phyloP scores from a whole-genome alignment of 1,140 invertebrate genomes.

The Drosophila ohnishii region DNA sequence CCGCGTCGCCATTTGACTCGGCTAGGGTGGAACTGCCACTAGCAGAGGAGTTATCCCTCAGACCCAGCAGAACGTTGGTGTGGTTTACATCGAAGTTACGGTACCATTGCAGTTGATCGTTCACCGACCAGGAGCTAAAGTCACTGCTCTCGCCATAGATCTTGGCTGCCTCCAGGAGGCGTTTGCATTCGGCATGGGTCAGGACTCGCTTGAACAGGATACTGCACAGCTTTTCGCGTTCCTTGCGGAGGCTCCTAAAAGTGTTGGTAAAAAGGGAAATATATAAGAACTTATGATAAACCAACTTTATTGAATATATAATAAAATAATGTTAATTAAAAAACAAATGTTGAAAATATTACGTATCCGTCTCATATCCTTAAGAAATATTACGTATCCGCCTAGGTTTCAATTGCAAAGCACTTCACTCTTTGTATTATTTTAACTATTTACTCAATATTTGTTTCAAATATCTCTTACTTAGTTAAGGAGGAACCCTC shows the following conservation, averaged over 20 bases:
- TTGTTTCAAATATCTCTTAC: background rate
- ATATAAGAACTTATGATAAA: background rate
- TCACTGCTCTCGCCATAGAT: conserved; percentile 78
- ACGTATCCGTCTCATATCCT: background rate
- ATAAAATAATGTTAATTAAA: background rate
- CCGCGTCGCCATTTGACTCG: conserved; percentile 50
- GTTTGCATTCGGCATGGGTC: conserved; percentile 85
- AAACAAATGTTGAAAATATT: background rate
- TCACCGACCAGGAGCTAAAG: conserved; percentile 65
- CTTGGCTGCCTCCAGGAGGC: conserved; percentile 83
- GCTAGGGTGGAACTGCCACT: conserved; percentile 23
- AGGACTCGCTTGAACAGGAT: conserved; percentile 86
- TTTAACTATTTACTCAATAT: too few relatives aligned
- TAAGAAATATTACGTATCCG: conserved; percentile 1
- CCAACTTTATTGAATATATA: background rate
- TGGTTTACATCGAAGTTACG: conserved; percentile 66
- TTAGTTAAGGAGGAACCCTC: background rate
- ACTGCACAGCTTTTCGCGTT: conserved; percentile 87
- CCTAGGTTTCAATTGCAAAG: background rate
- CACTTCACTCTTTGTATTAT: background rate
- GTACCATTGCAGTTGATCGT: conserved; percentile 69
- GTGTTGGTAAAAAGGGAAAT: background rate
- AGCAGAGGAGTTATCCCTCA: conserved; percentile 37
- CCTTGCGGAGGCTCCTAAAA: conserved; percentile 86
- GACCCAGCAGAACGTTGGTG: conserved; percentile 40